Base-by-base conservation (phyloP, 2,888 invertebrate genomes). In the Muschampia plurimacula region DNA sequence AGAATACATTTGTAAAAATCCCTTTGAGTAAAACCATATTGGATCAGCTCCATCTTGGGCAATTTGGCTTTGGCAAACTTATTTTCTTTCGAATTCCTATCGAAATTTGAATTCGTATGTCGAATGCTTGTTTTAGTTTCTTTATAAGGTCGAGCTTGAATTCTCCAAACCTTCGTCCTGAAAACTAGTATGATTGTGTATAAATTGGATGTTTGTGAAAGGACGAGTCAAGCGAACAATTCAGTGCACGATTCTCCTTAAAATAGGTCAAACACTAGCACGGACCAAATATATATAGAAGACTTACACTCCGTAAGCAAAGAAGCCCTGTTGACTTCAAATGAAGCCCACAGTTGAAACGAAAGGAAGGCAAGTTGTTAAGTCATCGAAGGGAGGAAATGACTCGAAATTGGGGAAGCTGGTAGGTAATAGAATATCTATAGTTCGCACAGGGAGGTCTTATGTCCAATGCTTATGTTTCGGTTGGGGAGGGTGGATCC, bases 121-220 rank as follows among this genome's bases (percentile, higher is more conserved):
- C 49, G 59, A 60, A 52, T 67, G 72, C 67, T 67, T 67, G 72
- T 71, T 71, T 62, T 52, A 52, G 66, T 71, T 60, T 67, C 22
- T 52, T 41, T 44, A 62, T 52, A 52, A 67, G 41, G 49, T 60
- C 67, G 62, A 55, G 22, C 41, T 49, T 32, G 66, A 36, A 62
- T 46, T 67, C 55, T 60, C 32, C 28, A 52, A 55, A 52, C 39
- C 60, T 32, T 67, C 28, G 52, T 72, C 52, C 63, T 44, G 62
- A 44, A 44, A 62, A 62, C 65, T 59, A 60, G 71, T 71, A 71
- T 72, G 67, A 72, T 72, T 67, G 72, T 67, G 72, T 72, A 72
- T 67, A 63, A 72, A 72, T 72, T 72, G 72, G 72, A 32, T 72
- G 72, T 67, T 67, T 67, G 72, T 63, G 63, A 57, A 72, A 72